Conservation (phyloP, 2,797 vertebrate species). For the Periophthalmus magnuspinnatus region DNA sequence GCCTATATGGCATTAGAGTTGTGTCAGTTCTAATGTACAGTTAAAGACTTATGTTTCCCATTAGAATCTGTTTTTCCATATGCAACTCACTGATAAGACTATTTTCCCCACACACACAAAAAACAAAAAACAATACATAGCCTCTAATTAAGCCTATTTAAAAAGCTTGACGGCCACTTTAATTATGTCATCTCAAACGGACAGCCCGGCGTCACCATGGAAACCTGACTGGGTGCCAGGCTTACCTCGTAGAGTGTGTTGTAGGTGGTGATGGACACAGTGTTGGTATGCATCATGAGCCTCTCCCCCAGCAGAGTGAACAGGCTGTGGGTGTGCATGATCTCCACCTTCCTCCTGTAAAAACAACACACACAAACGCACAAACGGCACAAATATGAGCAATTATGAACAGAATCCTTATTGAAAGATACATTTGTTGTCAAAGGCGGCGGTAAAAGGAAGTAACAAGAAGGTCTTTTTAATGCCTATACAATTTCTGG, state of each 20-base stretch:
- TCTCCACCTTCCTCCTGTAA: slow-evolving; percentile 94
- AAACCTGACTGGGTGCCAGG: slow-evolving; percentile 3
- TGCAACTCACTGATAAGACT: not conserved
- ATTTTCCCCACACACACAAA: not conserved
- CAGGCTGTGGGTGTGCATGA: slow-evolving; percentile 99
- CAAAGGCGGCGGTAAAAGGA: not conserved
- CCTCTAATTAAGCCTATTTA: slow-evolving; percentile 20
- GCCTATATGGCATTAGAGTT: not conserved
- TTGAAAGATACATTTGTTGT: not conserved
- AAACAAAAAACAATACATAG: not conserved
- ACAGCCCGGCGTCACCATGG: not conserved
- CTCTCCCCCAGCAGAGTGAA: slow-evolving; percentile 97
- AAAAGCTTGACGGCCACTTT: not conserved
- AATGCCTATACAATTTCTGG: not conserved
- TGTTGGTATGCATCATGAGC: slow-evolving; percentile 98
- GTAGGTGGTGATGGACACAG: slow-evolving; percentile 96
- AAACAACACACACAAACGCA: slow-evolving; percentile 13
- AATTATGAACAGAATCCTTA: not conserved
- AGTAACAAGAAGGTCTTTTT: too few relatives aligned
- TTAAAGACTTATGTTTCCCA: not conserved
- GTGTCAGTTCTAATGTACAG: too few relatives aligned
- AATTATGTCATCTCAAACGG: not conserved
- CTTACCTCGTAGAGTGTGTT: slow-evolving; percentile 98
- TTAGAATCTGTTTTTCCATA: not conserved
- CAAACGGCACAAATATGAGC: not conserved